Evolutionary conservation across 2,797 vertebrate species (phyloP).

Genomic region (Babyrousa celebensis): DNA sequence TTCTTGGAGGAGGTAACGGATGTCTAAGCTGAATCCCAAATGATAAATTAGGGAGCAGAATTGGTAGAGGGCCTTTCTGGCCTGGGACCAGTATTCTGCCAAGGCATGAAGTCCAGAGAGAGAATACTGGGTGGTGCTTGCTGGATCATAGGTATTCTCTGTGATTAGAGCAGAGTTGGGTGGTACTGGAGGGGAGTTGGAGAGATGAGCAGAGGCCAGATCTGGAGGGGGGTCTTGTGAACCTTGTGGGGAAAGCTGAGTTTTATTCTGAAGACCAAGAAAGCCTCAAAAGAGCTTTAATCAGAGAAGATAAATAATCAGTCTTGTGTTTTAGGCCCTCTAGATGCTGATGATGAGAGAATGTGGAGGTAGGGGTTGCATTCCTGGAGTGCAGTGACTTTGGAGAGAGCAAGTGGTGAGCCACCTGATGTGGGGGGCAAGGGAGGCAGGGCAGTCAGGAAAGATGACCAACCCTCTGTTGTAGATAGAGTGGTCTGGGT

Average conservation of each 20-base stretch:
- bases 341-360: not conserved
- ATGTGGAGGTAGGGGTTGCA: not conserved
- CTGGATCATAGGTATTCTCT: not conserved
- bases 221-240: not conserved
- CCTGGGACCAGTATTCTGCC: not conserved
- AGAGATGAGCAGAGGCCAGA: not conserved
- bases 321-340: not conserved
- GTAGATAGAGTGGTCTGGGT: not conserved
- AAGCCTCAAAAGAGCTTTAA: not conserved
- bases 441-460: not conserved
- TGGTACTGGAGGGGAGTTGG: not conserved
- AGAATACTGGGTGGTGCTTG: not conserved
- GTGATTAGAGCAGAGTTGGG: not conserved
- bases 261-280: conserved; percentile 13
- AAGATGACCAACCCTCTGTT: not conserved
- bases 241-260: not conserved
- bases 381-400: not conserved
- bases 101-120: not conserved
- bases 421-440: not conserved
- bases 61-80: not conserved
- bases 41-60: not conserved
- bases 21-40: not conserved
- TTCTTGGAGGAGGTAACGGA: not conserved
- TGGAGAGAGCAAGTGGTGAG: not conserved
- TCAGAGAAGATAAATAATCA: not conserved